These are phyloP conservation scores for Agrochola lychnidis DNA, from an alignment of 2,888 invertebrate species.

Conservation along the genomic window DNA sequence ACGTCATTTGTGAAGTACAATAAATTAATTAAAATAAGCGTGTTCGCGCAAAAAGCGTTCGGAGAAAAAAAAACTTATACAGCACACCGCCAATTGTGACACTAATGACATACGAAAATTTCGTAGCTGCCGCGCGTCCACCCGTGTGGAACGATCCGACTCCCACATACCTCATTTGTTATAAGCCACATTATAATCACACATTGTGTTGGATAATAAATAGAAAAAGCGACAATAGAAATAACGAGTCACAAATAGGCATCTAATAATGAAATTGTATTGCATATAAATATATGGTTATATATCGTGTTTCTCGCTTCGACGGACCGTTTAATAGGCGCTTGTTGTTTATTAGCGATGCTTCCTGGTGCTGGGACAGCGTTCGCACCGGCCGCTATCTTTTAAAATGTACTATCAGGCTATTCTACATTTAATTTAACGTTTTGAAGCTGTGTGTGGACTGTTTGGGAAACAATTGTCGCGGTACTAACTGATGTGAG, in stretches of 20 bases:
- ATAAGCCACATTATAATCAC: constrained; percentile 89
- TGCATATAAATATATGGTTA: constrained; percentile 87
- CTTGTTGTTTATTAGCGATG: constrained; percentile 82
- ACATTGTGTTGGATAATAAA: constrained; percentile 89
- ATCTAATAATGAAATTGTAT: constrained; percentile 90
- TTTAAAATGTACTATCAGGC: constrained; percentile 30
- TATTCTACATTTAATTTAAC: constrained; percentile 31
- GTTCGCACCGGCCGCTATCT: constrained; percentile 45
- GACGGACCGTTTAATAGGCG: constrained; percentile 85
- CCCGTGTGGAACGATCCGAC: constrained; percentile 83
- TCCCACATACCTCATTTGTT: constrained; percentile 86
- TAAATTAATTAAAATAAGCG: constrained; percentile 66
- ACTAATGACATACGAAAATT: constrained; percentile 68
- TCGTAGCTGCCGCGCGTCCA: constrained; percentile 65
- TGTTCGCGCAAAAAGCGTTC: constrained; percentile 39
- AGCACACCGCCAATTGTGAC: constrained; percentile 62
- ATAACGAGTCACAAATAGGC: constrained; percentile 88
- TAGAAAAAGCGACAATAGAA: constrained; percentile 90
- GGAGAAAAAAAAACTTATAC: constrained; percentile 50
- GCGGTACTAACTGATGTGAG: neutral
- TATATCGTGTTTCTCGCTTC: constrained; percentile 85
- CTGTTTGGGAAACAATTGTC: constrained; percentile 9
- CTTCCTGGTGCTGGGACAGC: constrained; percentile 74
- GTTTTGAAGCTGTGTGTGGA: constrained; percentile 20
- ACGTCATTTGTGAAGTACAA: constrained; percentile 59